Conservation (phyloP, 2,797 vertebrate species). For the Falco rusticolus region DNA sequence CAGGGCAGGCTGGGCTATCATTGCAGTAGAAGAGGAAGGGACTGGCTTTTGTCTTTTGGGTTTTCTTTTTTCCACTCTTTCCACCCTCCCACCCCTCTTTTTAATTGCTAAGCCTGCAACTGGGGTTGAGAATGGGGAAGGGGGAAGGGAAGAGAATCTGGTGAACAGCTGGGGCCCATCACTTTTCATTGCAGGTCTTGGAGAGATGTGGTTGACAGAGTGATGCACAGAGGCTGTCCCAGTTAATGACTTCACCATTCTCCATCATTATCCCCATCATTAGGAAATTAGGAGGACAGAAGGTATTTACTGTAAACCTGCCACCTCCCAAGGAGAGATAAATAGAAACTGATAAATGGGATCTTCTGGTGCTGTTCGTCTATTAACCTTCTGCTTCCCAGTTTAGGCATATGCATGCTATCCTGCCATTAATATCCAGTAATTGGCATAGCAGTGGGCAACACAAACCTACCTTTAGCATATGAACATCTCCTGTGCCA, state of each 20-base stretch:
- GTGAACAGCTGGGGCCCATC: conserved; percentile 96
- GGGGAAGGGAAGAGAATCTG: conserved; percentile 71
- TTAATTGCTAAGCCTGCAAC: conserved; percentile 22
- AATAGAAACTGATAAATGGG: conserved; percentile 99
- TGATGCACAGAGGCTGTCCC: conserved; percentile 97
- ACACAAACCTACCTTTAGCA: conserved; percentile 64
- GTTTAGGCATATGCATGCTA: conserved; percentile 90
- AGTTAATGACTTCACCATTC: conserved; percentile 99
- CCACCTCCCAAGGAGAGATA: conserved; percentile 99
- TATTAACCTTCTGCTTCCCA: conserved; percentile 98
- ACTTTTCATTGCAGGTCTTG: conserved; percentile 93
- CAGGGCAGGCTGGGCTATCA: not conserved
- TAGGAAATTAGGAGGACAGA: conserved; percentile 99
- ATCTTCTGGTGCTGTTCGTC: conserved; percentile 91
- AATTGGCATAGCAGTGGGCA: conserved; percentile 83
- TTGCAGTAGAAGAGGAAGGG: not conserved
- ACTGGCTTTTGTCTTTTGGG: not conserved
- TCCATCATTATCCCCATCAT: conserved; percentile 99
- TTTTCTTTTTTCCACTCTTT: not conserved
- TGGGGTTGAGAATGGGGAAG: conserved; percentile 41
- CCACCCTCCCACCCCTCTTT: not conserved
- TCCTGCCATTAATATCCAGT: conserved; percentile 94
- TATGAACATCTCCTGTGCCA: conserved; percentile 4
- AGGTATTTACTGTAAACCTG: conserved; percentile 99
- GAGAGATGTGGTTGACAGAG: conserved; percentile 95